These are phyloP conservation scores for chimpanzee (Pan troglodytes) DNA, from an alignment of 2,113 vertebrate species.

Conservation along the genomic window NHGRI_mPanTro3-v2.1_pri NC_072412.2:78154001-78154500, in stretches of 20 bases:
- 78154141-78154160: constrained; percentile 3
- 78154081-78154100: background rate
- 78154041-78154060: constrained; percentile 69
- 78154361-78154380: background rate
- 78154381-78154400: background rate
- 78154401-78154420: constrained; percentile 20
- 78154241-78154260: constrained; percentile 33
- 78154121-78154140: constrained; percentile 71
- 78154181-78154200: constrained; percentile 44
- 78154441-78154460: background rate
- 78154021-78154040: constrained; percentile 72
- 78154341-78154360: background rate
- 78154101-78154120: constrained; percentile 52
- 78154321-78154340: background rate
- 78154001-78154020: constrained; percentile 65
- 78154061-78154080: constrained; percentile 51
- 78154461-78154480: background rate
- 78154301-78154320: constrained; percentile 17
- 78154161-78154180: constrained; percentile 24
- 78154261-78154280: constrained; percentile 26
- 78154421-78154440: background rate
- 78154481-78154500: background rate
- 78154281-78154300: background rate
- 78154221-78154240: constrained; percentile 53
- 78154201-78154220: constrained; percentile 57